Evolutionary conservation across 1,140 invertebrate species (phyloP).

Genomic region (Aphis craccivora): DNA sequence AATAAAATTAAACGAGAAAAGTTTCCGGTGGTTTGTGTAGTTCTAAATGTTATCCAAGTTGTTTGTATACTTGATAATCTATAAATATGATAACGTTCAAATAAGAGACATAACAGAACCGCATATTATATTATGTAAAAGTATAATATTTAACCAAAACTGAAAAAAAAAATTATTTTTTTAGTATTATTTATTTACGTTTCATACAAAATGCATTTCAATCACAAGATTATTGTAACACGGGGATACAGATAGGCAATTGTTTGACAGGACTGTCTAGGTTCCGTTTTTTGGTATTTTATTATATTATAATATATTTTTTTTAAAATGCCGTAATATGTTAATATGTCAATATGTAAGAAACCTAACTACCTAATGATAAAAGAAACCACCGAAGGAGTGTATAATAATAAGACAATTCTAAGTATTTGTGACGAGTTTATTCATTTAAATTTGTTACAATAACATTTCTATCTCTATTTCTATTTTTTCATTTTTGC

Average conservation of each 20-base stretch:
- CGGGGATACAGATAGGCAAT: not conserved
- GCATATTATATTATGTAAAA: not conserved
- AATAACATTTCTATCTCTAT: too few species aligned
- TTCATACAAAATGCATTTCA: not conserved
- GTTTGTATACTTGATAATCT: not conserved
- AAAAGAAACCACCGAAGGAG: too few species aligned
- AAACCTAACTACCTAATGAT: too few species aligned
- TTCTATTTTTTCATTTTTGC: too few species aligned
- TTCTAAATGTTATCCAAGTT: not conserved
- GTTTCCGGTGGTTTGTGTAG: not conserved
- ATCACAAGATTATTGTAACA: not conserved
- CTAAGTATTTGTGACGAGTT: too few species aligned
- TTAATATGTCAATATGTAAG: too few species aligned
- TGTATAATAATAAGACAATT: too few species aligned
- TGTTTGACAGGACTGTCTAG: too few species aligned
- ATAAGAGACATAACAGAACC: not conserved
- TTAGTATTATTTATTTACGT: not conserved
- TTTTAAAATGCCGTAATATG: too few species aligned
- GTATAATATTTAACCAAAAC: not conserved
- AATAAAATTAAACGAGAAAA: conserved; percentile 32
- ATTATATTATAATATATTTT: too few species aligned
- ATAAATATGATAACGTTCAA: not conserved
- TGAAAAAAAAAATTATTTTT: not conserved
- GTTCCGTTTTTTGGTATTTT: too few species aligned
- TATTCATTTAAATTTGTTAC: too few species aligned